Evolutionary conservation across 2,888 invertebrate species (phyloP).

Genomic region (Lomographa bimaculata): DNA sequence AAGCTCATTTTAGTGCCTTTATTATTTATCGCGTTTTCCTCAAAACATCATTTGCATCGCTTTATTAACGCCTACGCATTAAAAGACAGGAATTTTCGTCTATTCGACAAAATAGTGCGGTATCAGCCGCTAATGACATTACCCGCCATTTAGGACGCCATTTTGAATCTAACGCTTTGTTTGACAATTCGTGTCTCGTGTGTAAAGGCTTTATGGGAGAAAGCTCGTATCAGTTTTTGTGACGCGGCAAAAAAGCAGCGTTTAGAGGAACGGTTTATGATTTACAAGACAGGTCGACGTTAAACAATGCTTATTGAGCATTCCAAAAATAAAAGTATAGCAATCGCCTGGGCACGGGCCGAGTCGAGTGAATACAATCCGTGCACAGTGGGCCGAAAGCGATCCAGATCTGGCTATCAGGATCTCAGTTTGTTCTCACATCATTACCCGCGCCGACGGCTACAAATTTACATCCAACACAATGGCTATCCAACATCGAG

Average conservation of each 20-base stretch:
- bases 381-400: constrained; percentile 69
- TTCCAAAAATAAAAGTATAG: constrained; percentile 54
- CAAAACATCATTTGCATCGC: constrained; percentile 71
- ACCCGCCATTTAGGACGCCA: constrained; percentile 62
- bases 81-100: constrained; percentile 80
- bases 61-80: constrained; percentile 74
- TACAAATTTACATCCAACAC: constrained; percentile 84
- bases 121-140: constrained; percentile 76
- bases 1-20: constrained; percentile 65
- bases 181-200: constrained; percentile 54
- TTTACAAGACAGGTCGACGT: constrained; percentile 51
- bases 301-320: constrained; percentile 56
- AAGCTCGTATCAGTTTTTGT: constrained; percentile 33
- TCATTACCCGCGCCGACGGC: constrained; percentile 84
- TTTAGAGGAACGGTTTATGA: constrained; percentile 14
- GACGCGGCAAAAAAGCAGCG: constrained; percentile 32
- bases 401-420: constrained; percentile 80
- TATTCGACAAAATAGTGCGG: constrained; percentile 81
- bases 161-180: constrained; percentile 74
- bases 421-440: constrained; percentile 84
- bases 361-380: constrained; percentile 61
- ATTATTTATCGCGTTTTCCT: constrained; percentile 74
- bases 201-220: constrained; percentile 32
- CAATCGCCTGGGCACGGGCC: constrained; percentile 53
- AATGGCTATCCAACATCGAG: constrained; percentile 84